A percentile compares a stretch with the other conserved stretches of the same genome.
phyloP scores from a whole-genome alignment of 2,888 invertebrate genomes.

The Vesta saturnalis region DNA sequence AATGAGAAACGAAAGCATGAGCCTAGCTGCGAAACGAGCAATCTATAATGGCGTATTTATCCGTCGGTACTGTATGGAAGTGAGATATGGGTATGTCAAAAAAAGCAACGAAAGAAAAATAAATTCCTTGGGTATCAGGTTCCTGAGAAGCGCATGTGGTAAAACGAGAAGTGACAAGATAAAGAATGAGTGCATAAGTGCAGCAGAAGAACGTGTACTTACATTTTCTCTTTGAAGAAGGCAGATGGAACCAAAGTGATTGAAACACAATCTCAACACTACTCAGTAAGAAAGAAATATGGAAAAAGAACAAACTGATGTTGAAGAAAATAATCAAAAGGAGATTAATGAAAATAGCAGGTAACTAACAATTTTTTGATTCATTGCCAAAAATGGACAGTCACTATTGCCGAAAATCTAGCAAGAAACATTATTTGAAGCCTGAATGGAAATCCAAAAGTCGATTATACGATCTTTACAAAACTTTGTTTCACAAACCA shows the following conservation, averaged over 20 bases:
- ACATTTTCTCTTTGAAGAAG: neutral
- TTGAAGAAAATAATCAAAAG: neutral
- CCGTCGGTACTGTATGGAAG: too few relatives aligned
- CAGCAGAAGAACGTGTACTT: neutral
- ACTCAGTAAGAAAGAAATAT: neutral
- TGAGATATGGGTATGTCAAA: too few relatives aligned
- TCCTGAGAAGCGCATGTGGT: too few relatives aligned
- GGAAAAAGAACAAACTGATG: neutral
- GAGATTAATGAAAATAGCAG: neutral
- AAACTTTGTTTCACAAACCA: neutral
- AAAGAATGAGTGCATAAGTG: too few relatives aligned
- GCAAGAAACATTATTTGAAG: neutral
- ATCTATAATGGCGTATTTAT: too few relatives aligned
- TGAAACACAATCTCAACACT: neutral
- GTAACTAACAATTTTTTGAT: too few relatives aligned
- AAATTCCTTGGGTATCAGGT: too few relatives aligned
- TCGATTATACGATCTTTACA: neutral
- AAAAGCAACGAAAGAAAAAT: too few relatives aligned
- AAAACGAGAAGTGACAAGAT: too few relatives aligned
- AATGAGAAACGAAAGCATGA: too few relatives aligned
- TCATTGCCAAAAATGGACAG: too few relatives aligned
- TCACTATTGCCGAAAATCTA: neutral
- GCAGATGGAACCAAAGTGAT: neutral
- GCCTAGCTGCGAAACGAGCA: too few relatives aligned
- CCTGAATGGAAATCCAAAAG: neutral